These are phyloP conservation scores for Festucalex cinctus DNA, from an alignment of 2,113 vertebrate species.

Conservation along the genomic window DNA sequence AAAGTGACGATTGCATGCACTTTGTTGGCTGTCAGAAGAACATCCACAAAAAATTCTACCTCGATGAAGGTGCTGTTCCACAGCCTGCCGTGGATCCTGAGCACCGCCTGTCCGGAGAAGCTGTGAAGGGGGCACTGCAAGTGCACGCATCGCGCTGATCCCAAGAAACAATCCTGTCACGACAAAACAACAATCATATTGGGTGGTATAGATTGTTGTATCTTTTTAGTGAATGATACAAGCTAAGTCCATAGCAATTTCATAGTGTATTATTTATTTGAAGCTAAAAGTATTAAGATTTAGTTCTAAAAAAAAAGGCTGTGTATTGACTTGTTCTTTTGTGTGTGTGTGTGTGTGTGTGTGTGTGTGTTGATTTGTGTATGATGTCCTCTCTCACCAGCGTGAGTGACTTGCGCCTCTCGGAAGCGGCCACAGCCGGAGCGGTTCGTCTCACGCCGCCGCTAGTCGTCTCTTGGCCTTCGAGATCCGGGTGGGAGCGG, in stretches of 20 bases:
- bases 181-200: not conserved
- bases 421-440: constrained; percentile 73
- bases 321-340: too few species aligned
- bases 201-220: too few species aligned
- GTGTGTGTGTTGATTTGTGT: too few species aligned
- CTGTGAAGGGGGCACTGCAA: constrained; percentile 85
- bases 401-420: constrained; percentile 79
- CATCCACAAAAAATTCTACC: constrained; percentile 57
- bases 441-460: constrained; percentile 47
- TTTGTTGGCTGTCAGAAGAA: not conserved
- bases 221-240: too few species aligned
- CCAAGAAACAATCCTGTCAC: constrained; percentile 80
- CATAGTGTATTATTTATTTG: too few species aligned
- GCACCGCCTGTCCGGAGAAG: constrained; percentile 77
- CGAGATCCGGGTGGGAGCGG: constrained; percentile 68
- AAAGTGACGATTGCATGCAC: not conserved
- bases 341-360: too few species aligned
- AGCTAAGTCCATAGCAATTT: too few species aligned
- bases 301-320: too few species aligned
- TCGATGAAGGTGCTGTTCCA: constrained; percentile 95
- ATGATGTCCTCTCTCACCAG: constrained; percentile 56
- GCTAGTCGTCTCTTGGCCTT: constrained; percentile 46
- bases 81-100: constrained; percentile 80
- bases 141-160: constrained; percentile 78
- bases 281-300: too few species aligned